Base-by-base conservation (phyloP, 2,113 vertebrate genomes). In the Daubentonia madagascariensis region DNA sequence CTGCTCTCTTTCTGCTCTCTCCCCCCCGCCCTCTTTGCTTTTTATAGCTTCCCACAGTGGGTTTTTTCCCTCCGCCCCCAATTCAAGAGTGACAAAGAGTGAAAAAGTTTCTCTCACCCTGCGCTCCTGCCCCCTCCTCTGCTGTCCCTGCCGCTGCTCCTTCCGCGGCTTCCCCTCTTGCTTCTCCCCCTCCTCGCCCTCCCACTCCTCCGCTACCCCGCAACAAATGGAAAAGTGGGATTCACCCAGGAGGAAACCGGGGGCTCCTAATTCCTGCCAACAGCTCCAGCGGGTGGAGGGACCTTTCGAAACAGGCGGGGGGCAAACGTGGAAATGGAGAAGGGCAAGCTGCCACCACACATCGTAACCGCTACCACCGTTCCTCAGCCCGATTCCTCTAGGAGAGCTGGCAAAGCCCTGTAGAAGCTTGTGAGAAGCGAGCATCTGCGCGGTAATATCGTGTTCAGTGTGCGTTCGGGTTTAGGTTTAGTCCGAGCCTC, bases 21-120 rank as follows among this genome's bases (percentile, higher is more conserved):
- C 98, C 97, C 96, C 98, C 98, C 98, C 97, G 97, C 97, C 98
- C 98, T 98, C 98, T 97, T 95, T 97, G 98, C 98, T 99, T 97
- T 96, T 99, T 99, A 99, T 99, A 99, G 98, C 99, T 98, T 98
- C 97, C 94, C 97, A 95, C 43, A 98, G 98, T 98, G 98, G 98
- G 97, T 37, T 98, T 98, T 98, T 96, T 76, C 3, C 98, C 99
- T 99, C 98, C 95, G 94, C 99, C 99, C 98, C 98, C 99, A 98
- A 98, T 98, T 98, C 98, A 94, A 97, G 83, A 98, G 97, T 97
- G 98, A 99, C 99, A 98, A 98, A 98, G 98, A 96, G 97, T 96
- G 98, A 99, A 99, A 99, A 97, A 97, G 98, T 98, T 98, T 98
- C 97, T 97, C 79, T 86, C 70, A 45, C 73, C 40, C 40, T 50